Conservation (phyloP, 2,797 vertebrate species). For the Parotocinclus haroldoi region DNA sequence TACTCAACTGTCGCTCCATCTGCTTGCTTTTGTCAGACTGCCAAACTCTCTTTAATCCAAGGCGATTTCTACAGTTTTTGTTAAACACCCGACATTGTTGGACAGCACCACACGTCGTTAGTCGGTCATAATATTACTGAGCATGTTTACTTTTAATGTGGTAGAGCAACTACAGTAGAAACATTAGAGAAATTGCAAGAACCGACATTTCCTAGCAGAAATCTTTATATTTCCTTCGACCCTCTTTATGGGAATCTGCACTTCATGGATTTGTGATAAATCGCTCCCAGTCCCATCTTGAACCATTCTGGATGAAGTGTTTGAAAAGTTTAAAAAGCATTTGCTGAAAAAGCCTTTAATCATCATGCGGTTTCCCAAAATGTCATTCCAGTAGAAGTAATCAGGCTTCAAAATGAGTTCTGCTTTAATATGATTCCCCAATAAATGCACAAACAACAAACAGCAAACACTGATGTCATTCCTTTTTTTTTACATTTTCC, state of each 20-base stretch:
- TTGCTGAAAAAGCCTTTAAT: slow-evolving; percentile 42
- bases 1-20: too few species aligned
- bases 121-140: too few species aligned
- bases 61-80: too few species aligned
- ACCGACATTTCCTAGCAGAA: too few species aligned
- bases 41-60: too few species aligned
- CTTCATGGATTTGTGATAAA: slow-evolving; percentile 9
- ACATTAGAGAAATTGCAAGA: too few species aligned
- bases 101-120: too few species aligned
- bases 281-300: slow-evolving; percentile 37
- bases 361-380: slow-evolving; percentile 44
- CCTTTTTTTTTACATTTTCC: slow-evolving; percentile 51
- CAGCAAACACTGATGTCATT: slow-evolving; percentile 47
- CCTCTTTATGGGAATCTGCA: slow-evolving; percentile 32
- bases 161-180: too few species aligned
- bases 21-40: too few species aligned
- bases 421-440: slow-evolving; percentile 61
- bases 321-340: slow-evolving; percentile 52
- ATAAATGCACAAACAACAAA: slow-evolving; percentile 62
- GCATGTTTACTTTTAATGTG: too few species aligned
- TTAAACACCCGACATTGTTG: too few species aligned
- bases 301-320: slow-evolving; percentile 50
- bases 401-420: slow-evolving; percentile 64
- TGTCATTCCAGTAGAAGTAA: slow-evolving; percentile 57
- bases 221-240: not conserved